phyloP scores from a whole-genome alignment of 1,140 invertebrate genomes.

The Condylostylus longicornis region DNA sequence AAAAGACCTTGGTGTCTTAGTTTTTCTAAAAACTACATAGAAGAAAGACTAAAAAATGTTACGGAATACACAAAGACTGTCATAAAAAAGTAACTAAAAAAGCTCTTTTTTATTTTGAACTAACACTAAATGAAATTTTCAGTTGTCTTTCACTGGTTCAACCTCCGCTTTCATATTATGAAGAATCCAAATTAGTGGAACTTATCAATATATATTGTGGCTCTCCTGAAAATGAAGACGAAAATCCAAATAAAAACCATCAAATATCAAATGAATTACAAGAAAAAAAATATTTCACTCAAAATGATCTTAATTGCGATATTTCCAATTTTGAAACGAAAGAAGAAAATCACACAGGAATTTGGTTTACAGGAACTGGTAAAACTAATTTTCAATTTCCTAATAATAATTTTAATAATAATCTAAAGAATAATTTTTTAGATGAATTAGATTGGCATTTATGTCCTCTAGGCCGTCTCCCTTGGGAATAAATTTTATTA shows the following conservation, averaged over 20 bases:
- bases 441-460: slow-evolving; percentile 14
- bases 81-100: slow-evolving; percentile 12
- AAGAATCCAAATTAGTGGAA: slow-evolving; percentile 8
- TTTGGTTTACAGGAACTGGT: slow-evolving; percentile 7
- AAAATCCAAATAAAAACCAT: neutral
- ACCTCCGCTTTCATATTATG: slow-evolving; percentile 10
- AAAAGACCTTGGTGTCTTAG: slow-evolving; percentile 18
- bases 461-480: slow-evolving; percentile 22
- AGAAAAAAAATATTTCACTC: no score
- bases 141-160: slow-evolving; percentile 18
- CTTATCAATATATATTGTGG: slow-evolving; percentile 6
- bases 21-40: slow-evolving; percentile 18
- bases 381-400: neutral
- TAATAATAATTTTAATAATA: slow-evolving; percentile 1
- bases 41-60: slow-evolving; percentile 10
- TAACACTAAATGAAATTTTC: no score
- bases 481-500: slow-evolving; percentile 7
- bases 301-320: no score
- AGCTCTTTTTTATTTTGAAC: neutral
- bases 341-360: slow-evolving; percentile 2
- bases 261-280: neutral
- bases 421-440: neutral
- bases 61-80: slow-evolving; percentile 15
- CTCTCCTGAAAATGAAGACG: slow-evolving; percentile 1
- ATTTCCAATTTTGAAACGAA: no score